Base-by-base conservation (phyloP, 2,113 vertebrate genomes). In the Suricata suricatta region DNA sequence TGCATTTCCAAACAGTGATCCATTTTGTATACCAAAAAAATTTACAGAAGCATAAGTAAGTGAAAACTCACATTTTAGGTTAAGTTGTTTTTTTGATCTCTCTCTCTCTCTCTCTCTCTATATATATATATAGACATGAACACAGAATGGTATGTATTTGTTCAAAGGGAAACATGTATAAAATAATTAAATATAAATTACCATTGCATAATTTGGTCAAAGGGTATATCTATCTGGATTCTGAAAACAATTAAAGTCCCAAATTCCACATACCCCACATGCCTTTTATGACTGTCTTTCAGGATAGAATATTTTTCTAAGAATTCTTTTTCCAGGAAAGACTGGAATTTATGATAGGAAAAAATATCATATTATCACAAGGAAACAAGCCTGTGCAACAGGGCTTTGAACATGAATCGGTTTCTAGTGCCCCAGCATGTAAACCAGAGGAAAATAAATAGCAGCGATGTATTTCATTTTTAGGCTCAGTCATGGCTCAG, bases 401-500 rank as follows among this genome's bases (percentile, higher is more conserved):
- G 44, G 57, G 23, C 57, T 97, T 93, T 94, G 92, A 91, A 82
- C 76, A 82, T 68, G 68, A 47, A 72, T 88, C 81, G 85, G 93
- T 31, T 85, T 64, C n/a, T 15, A 4, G 1, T 35, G 16, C 10
- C 60, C 50, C 21, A n/a, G 33, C 4, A 10, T 15, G 92, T 69
- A 92, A 91, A 84, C 31, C 77, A 60, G 74, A 77, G 74, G 60
- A 54, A 84, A 52, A 76, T 47, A 93, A 80, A 89, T 19, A 66
- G 41, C 50, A 31, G 41, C 0, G 11, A 13, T 14, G 2, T 90
- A 54, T 90, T 96, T 98, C 33, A 21, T 76, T 88, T 85, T 77
- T 33, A 88, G 69, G 41, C 64, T 38, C 54, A 27, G 52, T 38
- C 0, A 0, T 47, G 29, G 41, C 57, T 83, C n/a, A 0, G 44